Percentiles rank a stretch among this genome's conserved stretches.
Conservation (phyloP, 2,888 invertebrate genomes). For the Mythimna vitellina region DNA sequence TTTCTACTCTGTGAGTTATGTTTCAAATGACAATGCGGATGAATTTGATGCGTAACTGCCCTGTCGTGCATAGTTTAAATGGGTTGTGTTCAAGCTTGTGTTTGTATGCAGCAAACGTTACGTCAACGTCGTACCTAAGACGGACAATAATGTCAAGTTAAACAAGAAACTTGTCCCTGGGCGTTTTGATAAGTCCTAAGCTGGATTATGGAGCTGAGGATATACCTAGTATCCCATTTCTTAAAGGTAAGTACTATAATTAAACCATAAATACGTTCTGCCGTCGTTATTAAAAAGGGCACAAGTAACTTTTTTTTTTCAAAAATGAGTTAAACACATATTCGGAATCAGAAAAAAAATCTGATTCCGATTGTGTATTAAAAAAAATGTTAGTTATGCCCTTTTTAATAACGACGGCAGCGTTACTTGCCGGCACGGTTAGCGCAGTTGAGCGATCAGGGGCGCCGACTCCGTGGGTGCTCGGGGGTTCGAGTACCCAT, state of each 20-base stretch:
- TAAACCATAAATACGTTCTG: no score
- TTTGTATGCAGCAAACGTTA: neutral
- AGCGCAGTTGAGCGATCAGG: no score
- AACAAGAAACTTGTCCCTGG: conserved; percentile 7
- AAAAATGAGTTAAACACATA: no score
- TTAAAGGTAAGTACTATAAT: neutral
- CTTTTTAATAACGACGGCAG: no score
- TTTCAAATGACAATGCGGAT: neutral
- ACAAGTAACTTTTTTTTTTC: no score
- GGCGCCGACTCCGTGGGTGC: no score
- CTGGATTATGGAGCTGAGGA: neutral
- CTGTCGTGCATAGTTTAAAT: neutral
- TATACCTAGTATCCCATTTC: neutral
- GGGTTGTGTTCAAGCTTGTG: conserved; percentile 4
- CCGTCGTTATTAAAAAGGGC: no score
- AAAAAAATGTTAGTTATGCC: no score
- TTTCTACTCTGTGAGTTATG: neutral
- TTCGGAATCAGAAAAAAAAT: no score
- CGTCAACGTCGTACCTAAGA: neutral
- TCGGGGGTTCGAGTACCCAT: no score
- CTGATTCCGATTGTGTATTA: no score
- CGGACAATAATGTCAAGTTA: neutral
- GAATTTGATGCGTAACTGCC: neutral
- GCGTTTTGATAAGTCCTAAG: neutral
- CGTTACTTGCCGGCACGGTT: no score